A percentile compares a stretch with the other conserved stretches of the same genome.
Evolutionary conservation across 2,113 vertebrate species (phyloP).

Genomic region (Oriolus oriolus): DNA sequence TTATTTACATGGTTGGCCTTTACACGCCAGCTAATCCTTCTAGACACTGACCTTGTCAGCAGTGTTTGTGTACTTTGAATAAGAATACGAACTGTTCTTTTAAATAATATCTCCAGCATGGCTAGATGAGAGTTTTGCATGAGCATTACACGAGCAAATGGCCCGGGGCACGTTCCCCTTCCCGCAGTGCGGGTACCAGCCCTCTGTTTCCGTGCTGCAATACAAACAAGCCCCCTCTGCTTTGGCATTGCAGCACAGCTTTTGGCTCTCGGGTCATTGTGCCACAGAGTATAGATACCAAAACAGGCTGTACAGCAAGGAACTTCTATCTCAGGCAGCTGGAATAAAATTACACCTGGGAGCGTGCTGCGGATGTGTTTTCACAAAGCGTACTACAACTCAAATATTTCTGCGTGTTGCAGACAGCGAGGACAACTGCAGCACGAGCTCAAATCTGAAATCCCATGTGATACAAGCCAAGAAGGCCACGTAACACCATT

Average conservation of each 20-base stretch:
- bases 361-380: not conserved
- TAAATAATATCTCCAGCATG: not conserved
- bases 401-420: not conserved
- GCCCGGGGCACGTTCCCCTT: not conserved
- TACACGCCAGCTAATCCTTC: conserved; percentile 32
- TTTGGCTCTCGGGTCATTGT: accelerated
- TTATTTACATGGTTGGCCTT: conserved; percentile 12
- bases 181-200: not conserved
- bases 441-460: not conserved
- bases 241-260: not conserved
- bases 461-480: not conserved
- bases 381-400: not conserved
- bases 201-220: not conserved
- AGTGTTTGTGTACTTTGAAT: conserved; percentile 21
- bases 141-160: not conserved
- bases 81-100: not conserved
- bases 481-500: accelerated
- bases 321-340: not conserved
- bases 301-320: not conserved
- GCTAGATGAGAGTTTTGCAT: not conserved
- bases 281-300: not conserved
- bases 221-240: not conserved
- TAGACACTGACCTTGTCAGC: conserved; percentile 24
- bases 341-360: not conserved
- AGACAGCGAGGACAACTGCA: not conserved